phyloP scores from a whole-genome alignment of 1,140 invertebrate genomes.

The Drosophila sproati region DNA sequence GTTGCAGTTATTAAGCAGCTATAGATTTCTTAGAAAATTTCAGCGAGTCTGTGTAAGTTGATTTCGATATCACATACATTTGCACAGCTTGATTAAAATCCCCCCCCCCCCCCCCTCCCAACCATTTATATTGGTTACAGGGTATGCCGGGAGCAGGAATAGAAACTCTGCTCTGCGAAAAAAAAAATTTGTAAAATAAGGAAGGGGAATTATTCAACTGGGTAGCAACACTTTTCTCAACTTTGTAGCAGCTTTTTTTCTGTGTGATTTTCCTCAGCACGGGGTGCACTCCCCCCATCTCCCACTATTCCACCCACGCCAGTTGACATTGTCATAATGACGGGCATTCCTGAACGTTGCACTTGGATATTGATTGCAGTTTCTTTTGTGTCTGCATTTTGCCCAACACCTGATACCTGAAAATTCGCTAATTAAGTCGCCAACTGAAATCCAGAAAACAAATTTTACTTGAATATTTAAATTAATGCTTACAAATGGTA shows the following conservation, averaged over 20 bases:
- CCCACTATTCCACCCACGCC: no score
- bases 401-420: background rate
- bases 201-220: no score
- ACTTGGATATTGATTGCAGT: conserved; percentile 66
- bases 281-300: background rate
- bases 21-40: no score
- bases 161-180: conserved; percentile 14
- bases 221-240: conserved; percentile 49
- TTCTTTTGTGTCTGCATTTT: conserved; percentile 32
- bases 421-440: conserved; percentile 68
- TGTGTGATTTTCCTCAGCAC: background rate
- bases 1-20: background rate
- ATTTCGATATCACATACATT: no score
- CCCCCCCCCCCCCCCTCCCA: no score
- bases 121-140: background rate
- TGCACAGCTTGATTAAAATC: no score
- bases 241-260: conserved; percentile 68
- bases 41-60: no score
- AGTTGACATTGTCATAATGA: conserved; percentile 70
- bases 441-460: conserved; percentile 4
- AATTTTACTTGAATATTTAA: no score
- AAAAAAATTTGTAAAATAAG: background rate
- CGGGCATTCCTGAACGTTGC: conserved; percentile 65
- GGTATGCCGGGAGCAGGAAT: conserved; percentile 7
- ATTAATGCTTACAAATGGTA: no score